Evolutionary conservation across 2,797 vertebrate species (phyloP).

Genomic region (Mormyrus hasselquistii): DNA sequence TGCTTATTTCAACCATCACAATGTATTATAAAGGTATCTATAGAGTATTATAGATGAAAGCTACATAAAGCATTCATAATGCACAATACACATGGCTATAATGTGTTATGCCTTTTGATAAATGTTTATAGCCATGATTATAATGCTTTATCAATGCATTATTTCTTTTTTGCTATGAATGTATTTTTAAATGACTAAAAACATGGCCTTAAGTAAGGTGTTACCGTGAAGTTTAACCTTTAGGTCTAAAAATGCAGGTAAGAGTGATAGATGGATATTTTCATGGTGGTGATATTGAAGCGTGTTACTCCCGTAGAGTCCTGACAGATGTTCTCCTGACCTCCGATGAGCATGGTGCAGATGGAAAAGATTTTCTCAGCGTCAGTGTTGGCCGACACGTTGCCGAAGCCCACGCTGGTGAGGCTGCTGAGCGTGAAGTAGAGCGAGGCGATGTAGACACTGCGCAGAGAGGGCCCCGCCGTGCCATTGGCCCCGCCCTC

Average conservation of each 20-base stretch:
- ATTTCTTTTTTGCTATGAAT: background rate
- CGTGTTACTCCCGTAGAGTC: background rate
- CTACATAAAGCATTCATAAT: background rate
- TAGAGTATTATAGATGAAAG: background rate
- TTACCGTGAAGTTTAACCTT: background rate
- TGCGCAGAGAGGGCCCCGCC: conserved; percentile 76
- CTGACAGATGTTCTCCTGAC: conserved; percentile 47
- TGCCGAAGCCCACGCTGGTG: conserved; percentile 97
- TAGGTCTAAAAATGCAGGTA: background rate
- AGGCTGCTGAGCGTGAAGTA: conserved; percentile 98
- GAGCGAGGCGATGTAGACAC: conserved; percentile 88
- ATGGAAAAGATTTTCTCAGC: conserved; percentile 96
- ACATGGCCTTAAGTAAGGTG: background rate
- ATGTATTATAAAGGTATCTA: background rate
- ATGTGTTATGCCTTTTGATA: background rate
- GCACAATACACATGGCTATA: background rate
- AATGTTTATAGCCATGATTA: background rate
- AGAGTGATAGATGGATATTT: background rate
- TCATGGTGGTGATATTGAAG: background rate
- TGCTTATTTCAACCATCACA: background rate
- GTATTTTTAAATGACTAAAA: background rate
- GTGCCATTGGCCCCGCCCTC: conserved; percentile 43
- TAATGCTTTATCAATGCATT: background rate
- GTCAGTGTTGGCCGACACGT: conserved; percentile 93
- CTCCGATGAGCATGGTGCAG: conserved; percentile 94